Evolutionary conservation across 2,113 vertebrate species (phyloP), one percentile per base, ranked within the genome.

Genomic region (Benthochromis sp.): DNA sequence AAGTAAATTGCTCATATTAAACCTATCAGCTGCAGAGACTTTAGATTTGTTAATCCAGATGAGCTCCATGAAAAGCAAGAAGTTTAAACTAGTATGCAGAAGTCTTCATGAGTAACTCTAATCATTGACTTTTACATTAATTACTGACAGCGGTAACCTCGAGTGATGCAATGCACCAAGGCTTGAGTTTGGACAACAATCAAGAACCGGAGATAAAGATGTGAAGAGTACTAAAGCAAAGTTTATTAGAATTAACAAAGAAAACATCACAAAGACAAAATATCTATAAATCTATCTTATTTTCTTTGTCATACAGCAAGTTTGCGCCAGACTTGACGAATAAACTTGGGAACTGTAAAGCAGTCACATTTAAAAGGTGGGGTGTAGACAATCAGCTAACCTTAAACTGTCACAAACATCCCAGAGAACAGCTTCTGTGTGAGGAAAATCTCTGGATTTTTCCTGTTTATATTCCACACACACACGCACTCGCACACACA

Each of bases 231-330:
- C 88, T 94, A 92, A 95, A 95, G 92, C 91, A 95, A 95, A 91
- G 90, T 97, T 97, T 96, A 97, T 96, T 97, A 93, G 95, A 96
- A 96, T 91, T 94, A 95, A 96, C 89, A 89, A 91, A 93, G 91
- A 93, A 91, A 95, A 94, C 94, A 90, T 92, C 93, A 95, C 91
- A 92, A 88, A 88, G 93, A 96, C 93, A 95, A 95, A 95, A 95
- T 93, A 93, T 86, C 95, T 95, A 94, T 93, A 95, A 95, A 95
- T 95, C 92, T 93, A 94, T 89, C 61, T 86, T 57, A 76, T 87
- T 81, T 89, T 86, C 7, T 82, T 90, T 89, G 71, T 86, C 84
- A 38, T 82, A 90, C 88, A 89, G 85, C 59, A 36, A 87, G 45
- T 90, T 92, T 83, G 82, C 86, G 87, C 84, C 89, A 88, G 82